These are phyloP conservation scores for Trichacis sp. DNA, from an alignment of 2,888 invertebrate genomes.

Conservation along the genomic window DNA sequence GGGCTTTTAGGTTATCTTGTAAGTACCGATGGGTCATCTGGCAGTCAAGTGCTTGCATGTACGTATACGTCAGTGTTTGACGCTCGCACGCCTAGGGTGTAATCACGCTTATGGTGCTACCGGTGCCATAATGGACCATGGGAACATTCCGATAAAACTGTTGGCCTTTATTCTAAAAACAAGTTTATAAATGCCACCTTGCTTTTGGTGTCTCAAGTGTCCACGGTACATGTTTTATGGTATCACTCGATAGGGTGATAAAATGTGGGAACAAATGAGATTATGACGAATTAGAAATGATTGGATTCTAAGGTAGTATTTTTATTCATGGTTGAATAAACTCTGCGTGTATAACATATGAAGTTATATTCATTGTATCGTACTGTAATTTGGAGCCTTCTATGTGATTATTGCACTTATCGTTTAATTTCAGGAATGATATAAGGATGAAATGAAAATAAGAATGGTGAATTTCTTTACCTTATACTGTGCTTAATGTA, in stretches of 20 bases:
- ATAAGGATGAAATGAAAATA: no score
- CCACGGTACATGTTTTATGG: background rate
- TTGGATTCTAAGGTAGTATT: no score
- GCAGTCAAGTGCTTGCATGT: slow-evolving; percentile 67
- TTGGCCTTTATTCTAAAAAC: slow-evolving; percentile 45
- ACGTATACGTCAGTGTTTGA: slow-evolving; percentile 50
- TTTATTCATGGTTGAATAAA: no score
- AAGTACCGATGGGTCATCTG: slow-evolving; percentile 68
- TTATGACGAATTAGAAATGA: no score
- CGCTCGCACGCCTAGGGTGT: slow-evolving; percentile 42
- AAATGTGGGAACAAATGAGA: background rate
- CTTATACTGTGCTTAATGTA: no score
- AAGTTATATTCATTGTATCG: no score
- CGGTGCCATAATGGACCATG: slow-evolving; percentile 63
- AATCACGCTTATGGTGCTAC: slow-evolving; percentile 59
- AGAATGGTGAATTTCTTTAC: no score
- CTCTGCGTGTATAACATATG: no score
- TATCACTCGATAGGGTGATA: background rate
- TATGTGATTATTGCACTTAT: no score
- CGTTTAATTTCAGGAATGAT: no score
- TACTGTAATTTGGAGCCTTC: no score
- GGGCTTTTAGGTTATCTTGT: slow-evolving; percentile 68
- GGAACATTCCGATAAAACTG: slow-evolving; percentile 65
- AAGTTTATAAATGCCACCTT: slow-evolving; percentile 16
- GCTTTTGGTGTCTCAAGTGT: slow-evolving; percentile 20